phyloP scores from a whole-genome alignment of 1,140 invertebrate genomes.

The Drosophila grimshawi region DNA sequence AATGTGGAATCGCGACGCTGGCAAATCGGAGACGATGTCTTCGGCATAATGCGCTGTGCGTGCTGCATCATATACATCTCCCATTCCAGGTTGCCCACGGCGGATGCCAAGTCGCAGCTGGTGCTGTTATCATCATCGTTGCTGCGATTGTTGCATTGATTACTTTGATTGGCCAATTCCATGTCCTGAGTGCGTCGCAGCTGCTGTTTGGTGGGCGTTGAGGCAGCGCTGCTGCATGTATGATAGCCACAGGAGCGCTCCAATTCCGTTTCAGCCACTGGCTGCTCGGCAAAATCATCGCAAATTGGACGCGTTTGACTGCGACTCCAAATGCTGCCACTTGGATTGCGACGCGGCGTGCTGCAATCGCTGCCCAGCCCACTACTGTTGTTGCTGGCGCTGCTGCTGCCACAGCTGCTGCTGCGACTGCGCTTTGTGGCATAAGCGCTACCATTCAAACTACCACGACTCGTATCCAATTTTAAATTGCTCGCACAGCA shows the following conservation, averaged over 20 bases:
- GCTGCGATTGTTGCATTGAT: not conserved
- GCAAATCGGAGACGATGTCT: slow-evolving; percentile 73
- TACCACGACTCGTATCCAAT: slow-evolving; percentile 22
- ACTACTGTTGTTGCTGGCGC: slow-evolving; percentile 35
- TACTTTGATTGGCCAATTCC: slow-evolving; percentile 15
- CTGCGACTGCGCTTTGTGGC: slow-evolving; percentile 49
- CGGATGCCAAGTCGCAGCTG: not conserved
- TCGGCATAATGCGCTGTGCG: slow-evolving; percentile 70
- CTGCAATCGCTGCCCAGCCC: slow-evolving; percentile 8
- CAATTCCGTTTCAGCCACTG: slow-evolving; percentile 23
- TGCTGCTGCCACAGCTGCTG: slow-evolving; percentile 11
- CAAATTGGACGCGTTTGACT: slow-evolving; percentile 57
- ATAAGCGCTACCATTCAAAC: slow-evolving; percentile 47
- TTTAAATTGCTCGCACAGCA: slow-evolving; percentile 69
- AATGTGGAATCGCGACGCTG: slow-evolving; percentile 30
- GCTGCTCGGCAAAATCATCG: slow-evolving; percentile 72
- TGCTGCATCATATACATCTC: slow-evolving; percentile 81
- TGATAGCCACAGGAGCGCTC: slow-evolving; percentile 62
- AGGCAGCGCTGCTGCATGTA: slow-evolving; percentile 67
- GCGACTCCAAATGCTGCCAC: slow-evolving; percentile 47
- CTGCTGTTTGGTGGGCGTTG: slow-evolving; percentile 49
- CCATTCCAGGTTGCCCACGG: slow-evolving; percentile 71
- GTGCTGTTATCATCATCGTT: not conserved
- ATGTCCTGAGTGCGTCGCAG: slow-evolving; percentile 66
- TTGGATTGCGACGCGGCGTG: slow-evolving; percentile 7